Evolutionary conservation across 1,140 invertebrate genomes (phyloP).

Genomic region (Pachypeltis micranthus): DNA sequence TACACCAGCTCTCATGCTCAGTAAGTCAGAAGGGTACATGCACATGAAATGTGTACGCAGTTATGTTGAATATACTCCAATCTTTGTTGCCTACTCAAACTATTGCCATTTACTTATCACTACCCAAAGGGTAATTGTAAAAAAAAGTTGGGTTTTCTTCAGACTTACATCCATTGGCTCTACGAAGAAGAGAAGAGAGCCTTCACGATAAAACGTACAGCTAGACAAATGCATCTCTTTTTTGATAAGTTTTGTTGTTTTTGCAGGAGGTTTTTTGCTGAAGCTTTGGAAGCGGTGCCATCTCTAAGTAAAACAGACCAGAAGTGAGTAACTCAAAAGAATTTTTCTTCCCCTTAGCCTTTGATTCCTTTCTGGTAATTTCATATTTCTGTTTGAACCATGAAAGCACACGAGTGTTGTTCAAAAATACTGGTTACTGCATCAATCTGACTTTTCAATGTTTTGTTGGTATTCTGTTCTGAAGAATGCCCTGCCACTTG

Average conservation of each 20-base stretch:
- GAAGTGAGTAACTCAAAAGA: slow-evolving; percentile 29
- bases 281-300: slow-evolving; percentile 48
- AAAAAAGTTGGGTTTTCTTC: no score
- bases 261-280: slow-evolving; percentile 44
- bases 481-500: background rate
- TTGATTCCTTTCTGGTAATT: no score
- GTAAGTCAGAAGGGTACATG: slow-evolving; percentile 31
- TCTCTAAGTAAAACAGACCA: slow-evolving; percentile 37
- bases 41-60: background rate
- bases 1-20: slow-evolving; percentile 44
- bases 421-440: background rate
- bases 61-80: background rate
- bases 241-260: slow-evolving; percentile 13
- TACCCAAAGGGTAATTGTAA: no score
- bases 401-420: background rate
- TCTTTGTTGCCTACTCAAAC: no score
- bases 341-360: background rate
- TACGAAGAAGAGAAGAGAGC: no score
- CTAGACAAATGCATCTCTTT: slow-evolving; percentile 9
- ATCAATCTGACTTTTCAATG: background rate
- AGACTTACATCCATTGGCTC: no score
- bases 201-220: slow-evolving; percentile 3
- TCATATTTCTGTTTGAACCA: background rate
- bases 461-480: background rate
- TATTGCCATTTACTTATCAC: no score